These are phyloP conservation scores for Neodiprion pinetum DNA, from an alignment of 1,140 invertebrate species.

Conservation along the genomic window DNA sequence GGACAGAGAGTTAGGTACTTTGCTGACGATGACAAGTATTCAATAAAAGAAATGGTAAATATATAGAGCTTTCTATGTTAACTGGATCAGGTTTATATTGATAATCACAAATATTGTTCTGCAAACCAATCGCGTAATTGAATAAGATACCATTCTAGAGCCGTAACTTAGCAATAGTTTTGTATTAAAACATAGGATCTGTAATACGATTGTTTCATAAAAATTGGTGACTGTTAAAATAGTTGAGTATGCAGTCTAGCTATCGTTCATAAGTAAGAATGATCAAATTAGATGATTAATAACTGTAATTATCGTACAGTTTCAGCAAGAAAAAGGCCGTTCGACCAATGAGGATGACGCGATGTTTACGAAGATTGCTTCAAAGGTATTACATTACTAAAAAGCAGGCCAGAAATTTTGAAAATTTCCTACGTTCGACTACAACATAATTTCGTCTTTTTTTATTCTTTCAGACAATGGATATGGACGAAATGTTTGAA, in stretches of 20 bases:
- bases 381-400: constrained; percentile 61
- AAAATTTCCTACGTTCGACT: constrained; percentile 21
- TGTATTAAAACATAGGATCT: constrained; percentile 2
- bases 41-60: constrained; percentile 84
- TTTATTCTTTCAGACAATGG: constrained; percentile 51
- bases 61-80: not conserved
- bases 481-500: constrained; percentile 89
- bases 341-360: constrained; percentile 83
- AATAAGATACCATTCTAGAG: too few relatives aligned
- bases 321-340: constrained; percentile 87
- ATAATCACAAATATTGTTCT: too few relatives aligned
- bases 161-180: too few relatives aligned
- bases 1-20: constrained; percentile 85
- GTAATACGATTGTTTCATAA: constrained; percentile 2
- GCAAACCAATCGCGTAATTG: too few relatives aligned
- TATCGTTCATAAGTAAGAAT: too few relatives aligned
- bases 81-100: too few relatives aligned
- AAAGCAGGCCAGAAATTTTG: constrained; percentile 20
- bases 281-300: not conserved
- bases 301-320: constrained; percentile 66
- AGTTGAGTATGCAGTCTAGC: too few relatives aligned
- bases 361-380: constrained; percentile 78
- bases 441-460: constrained; percentile 24
- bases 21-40: constrained; percentile 89
- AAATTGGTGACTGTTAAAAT: too few relatives aligned